Base-by-base conservation (phyloP, 2,113 vertebrate genomes). In the Chionomys nivalis region DNA sequence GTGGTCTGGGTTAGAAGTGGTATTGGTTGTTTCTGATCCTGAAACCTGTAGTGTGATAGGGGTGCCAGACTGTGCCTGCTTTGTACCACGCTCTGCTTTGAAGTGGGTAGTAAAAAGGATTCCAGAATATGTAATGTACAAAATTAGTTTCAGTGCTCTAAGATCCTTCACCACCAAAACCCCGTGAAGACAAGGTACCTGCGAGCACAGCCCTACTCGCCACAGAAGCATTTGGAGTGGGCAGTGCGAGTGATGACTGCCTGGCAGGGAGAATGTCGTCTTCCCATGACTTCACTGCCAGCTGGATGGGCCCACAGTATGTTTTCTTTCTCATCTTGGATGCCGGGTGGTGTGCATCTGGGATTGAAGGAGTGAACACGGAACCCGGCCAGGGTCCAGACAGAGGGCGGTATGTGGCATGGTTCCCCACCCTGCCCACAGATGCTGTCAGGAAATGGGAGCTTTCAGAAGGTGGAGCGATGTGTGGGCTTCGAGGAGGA, bases 1-100 rank as follows among this genome's bases (percentile, higher is more conserved):
- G 96, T 95, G 96, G 94, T 91, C 77, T 72, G 19, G 79, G 85
- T 97, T 36, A 97, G 97, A 95, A 90, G 90, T 78, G 96, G 95
- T 86, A 39, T 91, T 55, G 86, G 93, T 63, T 87, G 66, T 44
- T 72, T 95, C 86, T 94, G 92, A 61, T 76, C 79, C 87, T 49
- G 39, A 86, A 92, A 93, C 97, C 97, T 96, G 95, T n/a, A 52
- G 65, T 94, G 91, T 24, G 90, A 94, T 58, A 26, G n/a, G 21
- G 79, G 23, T 49, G 92, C 96, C 96, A 91, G 87, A 23, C 81
- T 2, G 58, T 70, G 73, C 77, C 66, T 23, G 86, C 81, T 12
- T 3, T 3, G 2, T 26, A 42, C 96, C 95, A 28, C 10, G 8
- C 70, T 33, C 23, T 0, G 4, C 96, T 95, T 94, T 97, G 39